These are phyloP conservation scores for Netelia virgata DNA, from an alignment of 2,888 invertebrate species.

Conservation along the genomic window DNA sequence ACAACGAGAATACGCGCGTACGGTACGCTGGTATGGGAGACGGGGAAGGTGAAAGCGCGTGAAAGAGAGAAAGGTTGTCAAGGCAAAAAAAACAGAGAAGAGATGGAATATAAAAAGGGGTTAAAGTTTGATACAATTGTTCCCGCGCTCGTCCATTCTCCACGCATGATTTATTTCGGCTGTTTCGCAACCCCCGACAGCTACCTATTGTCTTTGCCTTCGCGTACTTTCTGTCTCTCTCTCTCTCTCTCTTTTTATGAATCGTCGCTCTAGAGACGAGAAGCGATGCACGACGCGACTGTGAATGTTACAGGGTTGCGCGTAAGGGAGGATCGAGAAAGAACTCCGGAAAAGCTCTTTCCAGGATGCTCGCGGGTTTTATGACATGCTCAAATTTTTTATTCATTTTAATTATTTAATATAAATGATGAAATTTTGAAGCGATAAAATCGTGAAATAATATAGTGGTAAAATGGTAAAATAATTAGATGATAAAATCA, in stretches of 20 bases:
- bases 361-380: neutral
- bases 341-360: neutral
- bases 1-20: conserved; percentile 66
- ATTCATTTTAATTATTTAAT: neutral
- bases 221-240: conserved; percentile 25
- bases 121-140: conserved; percentile 69
- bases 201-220: conserved; percentile 60
- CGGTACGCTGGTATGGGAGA: conserved; percentile 70
- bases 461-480: too few relatives aligned
- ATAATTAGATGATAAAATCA: too few relatives aligned
- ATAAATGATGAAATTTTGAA: too few relatives aligned
- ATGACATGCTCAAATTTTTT: neutral
- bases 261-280: neutral
- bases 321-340: neutral
- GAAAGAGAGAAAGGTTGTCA: conserved; percentile 56
- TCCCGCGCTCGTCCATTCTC: conserved; percentile 62
- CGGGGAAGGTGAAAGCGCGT: conserved; percentile 67
- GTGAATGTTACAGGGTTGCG: too few relatives aligned
- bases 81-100: conserved; percentile 52
- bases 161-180: conserved; percentile 63
- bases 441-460: too few relatives aligned
- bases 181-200: conserved; percentile 57
- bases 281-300: neutral
- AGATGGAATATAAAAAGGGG: conserved; percentile 58
- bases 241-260: neutral